Evolutionary conservation across 2,888 invertebrate species (phyloP), one percentile per base, ranked within the genome.

Genomic region (Icerya purchasi): DNA sequence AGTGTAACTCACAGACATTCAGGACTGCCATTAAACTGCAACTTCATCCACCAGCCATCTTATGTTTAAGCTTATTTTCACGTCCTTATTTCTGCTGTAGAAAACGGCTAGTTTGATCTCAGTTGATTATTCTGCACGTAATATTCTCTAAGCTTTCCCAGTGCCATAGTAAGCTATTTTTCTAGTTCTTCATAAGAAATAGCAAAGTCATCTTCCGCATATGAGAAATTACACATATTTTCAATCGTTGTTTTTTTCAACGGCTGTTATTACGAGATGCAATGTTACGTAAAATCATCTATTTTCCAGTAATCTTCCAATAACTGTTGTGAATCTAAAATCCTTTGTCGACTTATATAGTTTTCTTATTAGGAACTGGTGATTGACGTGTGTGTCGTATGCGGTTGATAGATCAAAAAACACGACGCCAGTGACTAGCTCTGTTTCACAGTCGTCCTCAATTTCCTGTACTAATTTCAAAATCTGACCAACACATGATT

Each of bases 401-500:
- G 58, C 58, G 14, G 57, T 60, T 20, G 61, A 50, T 20, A 62
- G 53, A 14, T 62, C 61, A 49, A 62, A 49, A 54, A 54, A 61
- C 14, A 54, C 61, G 14, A 53, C 56, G 18, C 59, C 61, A 19
- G 59, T 62, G n/a, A 62, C 53, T 19, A 57, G 49, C 50, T 57
- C 54, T 20, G 24, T 49, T 49, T 60, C 57, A 24, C 50, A 62
- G 18, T 56, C 61, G 56, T 61, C 61, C 59, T 63, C 60, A 10
- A 60, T 58, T 55, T 55, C 53, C 56, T 58, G 62, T 19, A 58
- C 54, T 2, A 62, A 58, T 50, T 63, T 62, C n/a, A n/a, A n/a
- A n/a, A 65, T 53, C 50, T 64, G 63, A 14, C 59, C 54, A 56
- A 49, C 54, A 25, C 57, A 60, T 50, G 60, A 60, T 54, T 58